Conservation (phyloP, 2,113 vertebrate species). For the Lutjanus erythropterus region DNA sequence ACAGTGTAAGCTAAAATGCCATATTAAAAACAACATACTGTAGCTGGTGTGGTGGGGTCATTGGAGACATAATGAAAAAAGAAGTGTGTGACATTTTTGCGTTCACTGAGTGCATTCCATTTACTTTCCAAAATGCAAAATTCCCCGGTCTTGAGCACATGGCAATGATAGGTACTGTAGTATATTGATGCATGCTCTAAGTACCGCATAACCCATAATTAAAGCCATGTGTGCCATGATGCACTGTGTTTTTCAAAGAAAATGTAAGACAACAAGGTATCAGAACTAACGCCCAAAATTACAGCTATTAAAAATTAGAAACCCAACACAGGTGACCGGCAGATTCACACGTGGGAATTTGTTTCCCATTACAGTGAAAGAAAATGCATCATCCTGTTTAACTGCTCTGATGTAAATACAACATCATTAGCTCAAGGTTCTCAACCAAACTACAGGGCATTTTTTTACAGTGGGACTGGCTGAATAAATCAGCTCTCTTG, state of each 20-base stretch:
- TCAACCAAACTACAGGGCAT: constrained; percentile 63
- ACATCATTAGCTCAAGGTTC: constrained; percentile 62
- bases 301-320: not conserved
- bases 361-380: constrained; percentile 36
- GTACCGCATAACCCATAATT: constrained; percentile 47
- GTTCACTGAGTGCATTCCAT: constrained; percentile 50
- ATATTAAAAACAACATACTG: constrained; percentile 63
- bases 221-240: constrained; percentile 61
- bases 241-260: constrained; percentile 39
- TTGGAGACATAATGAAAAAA: constrained; percentile 45
- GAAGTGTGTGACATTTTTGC: constrained; percentile 45
- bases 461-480: constrained; percentile 68
- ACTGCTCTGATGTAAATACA: constrained; percentile 40
- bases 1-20: constrained; percentile 45
- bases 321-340: constrained; percentile 7
- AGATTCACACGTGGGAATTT: constrained; percentile 2
- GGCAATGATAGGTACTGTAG: constrained; percentile 45
- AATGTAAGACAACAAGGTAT: constrained; percentile 31
- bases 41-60: constrained; percentile 52
- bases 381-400: constrained; percentile 49
- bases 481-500: constrained; percentile 74
- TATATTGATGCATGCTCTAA: constrained; percentile 33
- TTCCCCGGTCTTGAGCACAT: constrained; percentile 38
- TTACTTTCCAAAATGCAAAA: constrained; percentile 47
- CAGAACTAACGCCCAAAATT: constrained; percentile 15